Evolutionary conservation across 2,888 invertebrate genomes (phyloP).

Genomic region (Oasisia sp.): DNA sequence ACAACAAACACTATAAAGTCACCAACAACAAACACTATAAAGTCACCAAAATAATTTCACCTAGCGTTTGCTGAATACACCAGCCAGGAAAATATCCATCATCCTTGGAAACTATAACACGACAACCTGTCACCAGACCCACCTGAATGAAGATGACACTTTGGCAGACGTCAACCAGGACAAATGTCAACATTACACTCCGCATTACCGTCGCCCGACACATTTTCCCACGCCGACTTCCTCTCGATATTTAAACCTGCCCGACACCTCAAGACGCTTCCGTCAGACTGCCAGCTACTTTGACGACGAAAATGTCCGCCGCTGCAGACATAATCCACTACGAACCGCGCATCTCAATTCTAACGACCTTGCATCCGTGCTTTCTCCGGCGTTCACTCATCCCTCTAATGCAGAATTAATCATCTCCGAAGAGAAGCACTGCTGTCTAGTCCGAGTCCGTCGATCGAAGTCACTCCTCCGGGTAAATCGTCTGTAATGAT

Average conservation of each 20-base stretch:
- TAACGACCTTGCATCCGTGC: background rate
- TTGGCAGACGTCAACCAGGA: background rate
- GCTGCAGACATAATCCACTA: background rate
- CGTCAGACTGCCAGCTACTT: background rate
- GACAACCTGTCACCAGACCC: background rate
- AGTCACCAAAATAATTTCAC: background rate
- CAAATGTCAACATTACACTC: background rate
- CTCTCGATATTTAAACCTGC: background rate
- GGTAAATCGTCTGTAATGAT: slow-evolving; percentile 10
- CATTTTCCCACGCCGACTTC: background rate
- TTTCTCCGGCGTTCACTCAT: background rate
- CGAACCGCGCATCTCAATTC: background rate
- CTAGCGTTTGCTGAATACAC: background rate
- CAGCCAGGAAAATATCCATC: background rate
- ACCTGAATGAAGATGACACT: background rate
- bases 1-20: no score
- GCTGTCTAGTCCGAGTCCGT: background rate
- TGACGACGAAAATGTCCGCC: background rate
- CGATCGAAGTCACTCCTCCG: background rate
- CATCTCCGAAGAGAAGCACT: background rate
- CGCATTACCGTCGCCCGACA: background rate
- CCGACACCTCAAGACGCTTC: background rate
- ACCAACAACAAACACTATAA: background rate
- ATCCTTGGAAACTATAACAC: background rate
- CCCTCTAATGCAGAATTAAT: slow-evolving; percentile 5